Conservation (phyloP, 1,140 invertebrate species). For the Papilio polyxenes region DNA sequence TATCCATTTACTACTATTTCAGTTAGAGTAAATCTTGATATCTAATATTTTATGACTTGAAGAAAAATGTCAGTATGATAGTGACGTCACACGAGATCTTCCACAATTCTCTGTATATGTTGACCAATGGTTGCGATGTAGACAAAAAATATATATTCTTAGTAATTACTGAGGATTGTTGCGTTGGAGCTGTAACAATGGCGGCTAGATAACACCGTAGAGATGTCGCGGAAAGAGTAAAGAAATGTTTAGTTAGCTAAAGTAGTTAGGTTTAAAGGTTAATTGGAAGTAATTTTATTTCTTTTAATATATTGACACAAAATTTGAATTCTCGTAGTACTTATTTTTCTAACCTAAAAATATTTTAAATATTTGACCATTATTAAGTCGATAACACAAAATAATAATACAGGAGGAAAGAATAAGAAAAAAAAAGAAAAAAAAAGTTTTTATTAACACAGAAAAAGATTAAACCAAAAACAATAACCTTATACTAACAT, state of each 20-base stretch:
- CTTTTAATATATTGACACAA: neutral
- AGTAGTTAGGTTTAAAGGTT: neutral
- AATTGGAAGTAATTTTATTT: neutral
- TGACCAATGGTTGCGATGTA: constrained; percentile 25
- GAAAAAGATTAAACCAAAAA: no score
- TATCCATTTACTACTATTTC: no score
- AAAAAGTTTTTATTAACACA: no score
- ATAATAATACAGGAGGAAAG: no score
- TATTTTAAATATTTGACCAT: no score
- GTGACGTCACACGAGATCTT: neutral
- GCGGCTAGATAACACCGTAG: neutral
- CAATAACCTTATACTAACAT: no score
- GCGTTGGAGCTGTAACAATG: constrained; percentile 28
- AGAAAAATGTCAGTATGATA: neutral
- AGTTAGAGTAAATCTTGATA: neutral
- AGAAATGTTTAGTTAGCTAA: neutral
- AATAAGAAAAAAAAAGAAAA: no score
- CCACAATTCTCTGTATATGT: constrained; percentile 1
- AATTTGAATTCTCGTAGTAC: neutral
- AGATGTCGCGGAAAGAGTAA: neutral
- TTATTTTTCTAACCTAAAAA: no score
- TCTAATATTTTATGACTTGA: neutral
- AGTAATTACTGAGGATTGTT: neutral
- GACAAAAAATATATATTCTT: constrained; percentile 25
- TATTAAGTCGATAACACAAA: no score